phyloP scores from a whole-genome alignment of 1,140 invertebrate genomes.

The Cotesia typhae region DNA sequence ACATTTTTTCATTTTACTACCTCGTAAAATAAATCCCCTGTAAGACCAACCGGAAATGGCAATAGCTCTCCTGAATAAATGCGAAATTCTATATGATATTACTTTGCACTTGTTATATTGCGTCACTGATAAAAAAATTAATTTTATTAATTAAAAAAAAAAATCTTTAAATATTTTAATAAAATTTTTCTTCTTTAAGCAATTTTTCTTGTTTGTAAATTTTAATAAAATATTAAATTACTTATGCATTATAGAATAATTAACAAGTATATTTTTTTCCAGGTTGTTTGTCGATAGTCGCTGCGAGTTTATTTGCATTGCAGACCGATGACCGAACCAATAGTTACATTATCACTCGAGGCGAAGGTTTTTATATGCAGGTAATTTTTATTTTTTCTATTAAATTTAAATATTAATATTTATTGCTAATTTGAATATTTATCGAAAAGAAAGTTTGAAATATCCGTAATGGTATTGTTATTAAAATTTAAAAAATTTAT shows the following conservation, averaged over 20 bases:
- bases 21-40: too few relatives aligned
- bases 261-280: conserved; percentile 64
- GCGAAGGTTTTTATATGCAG: conserved; percentile 87
- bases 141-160: too few relatives aligned
- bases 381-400: conserved; percentile 62
- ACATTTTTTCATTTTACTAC: too few relatives aligned
- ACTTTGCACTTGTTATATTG: not conserved
- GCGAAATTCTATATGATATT: too few relatives aligned
- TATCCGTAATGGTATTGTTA: too few relatives aligned
- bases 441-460: not conserved
- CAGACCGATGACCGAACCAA: conserved; percentile 80
- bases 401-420: not conserved
- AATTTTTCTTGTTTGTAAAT: too few relatives aligned
- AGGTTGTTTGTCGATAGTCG: conserved; percentile 81
- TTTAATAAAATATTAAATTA: not conserved
- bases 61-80: too few relatives aligned
- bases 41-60: too few relatives aligned
- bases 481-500: too few relatives aligned
- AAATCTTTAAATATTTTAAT: too few relatives aligned
- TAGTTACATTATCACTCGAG: conserved; percentile 77
- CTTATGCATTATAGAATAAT: conserved; percentile 7
- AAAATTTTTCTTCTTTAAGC: too few relatives aligned
- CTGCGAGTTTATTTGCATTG: conserved; percentile 80
- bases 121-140: not conserved
- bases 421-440: conserved; percentile 1